Conservation (phyloP, 2,888 invertebrate genomes). For the Ephialtes manifestator region DNA sequence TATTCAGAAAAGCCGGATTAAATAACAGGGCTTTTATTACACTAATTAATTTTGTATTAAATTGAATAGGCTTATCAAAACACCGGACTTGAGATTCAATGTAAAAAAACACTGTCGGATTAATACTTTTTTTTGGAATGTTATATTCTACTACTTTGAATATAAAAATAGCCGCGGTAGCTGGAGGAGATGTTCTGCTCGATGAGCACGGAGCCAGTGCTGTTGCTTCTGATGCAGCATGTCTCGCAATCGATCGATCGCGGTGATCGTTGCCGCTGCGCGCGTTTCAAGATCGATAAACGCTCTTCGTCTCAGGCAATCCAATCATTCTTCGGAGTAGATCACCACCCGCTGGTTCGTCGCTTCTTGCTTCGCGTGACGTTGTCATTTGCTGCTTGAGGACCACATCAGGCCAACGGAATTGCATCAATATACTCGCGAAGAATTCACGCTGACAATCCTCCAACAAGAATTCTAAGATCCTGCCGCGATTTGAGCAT, state of each 20-base stretch:
- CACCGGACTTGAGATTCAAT: too few species aligned
- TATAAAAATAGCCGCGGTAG: conserved; percentile 75
- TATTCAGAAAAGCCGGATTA: too few species aligned
- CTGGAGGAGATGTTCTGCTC: conserved; percentile 81
- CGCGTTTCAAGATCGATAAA: conserved; percentile 76
- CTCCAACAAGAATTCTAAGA: conserved; percentile 10
- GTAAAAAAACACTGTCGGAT: too few species aligned
- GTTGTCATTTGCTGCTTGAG: conserved; percentile 31
- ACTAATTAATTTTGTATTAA: too few species aligned
- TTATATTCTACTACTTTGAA: neutral
- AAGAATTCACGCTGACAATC: conserved; percentile 25
- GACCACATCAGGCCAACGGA: neutral
- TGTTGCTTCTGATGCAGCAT: conserved; percentile 76
- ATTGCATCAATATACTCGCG: neutral
- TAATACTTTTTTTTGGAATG: neutral
- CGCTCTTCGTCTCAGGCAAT: conserved; percentile 40
- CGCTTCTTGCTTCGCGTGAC: conserved; percentile 30
- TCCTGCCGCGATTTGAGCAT: conserved; percentile 15
- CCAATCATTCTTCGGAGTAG: conserved; percentile 34
- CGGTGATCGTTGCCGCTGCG: conserved; percentile 74
- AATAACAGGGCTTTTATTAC: too few species aligned
- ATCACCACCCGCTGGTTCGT: conserved; percentile 27
- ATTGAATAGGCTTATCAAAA: too few species aligned
- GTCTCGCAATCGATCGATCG: conserved; percentile 78
- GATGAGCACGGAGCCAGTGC: conserved; percentile 79